phyloP scores from a whole-genome alignment of 2,888 invertebrate genomes.

The Eupithecia vulgata region DNA sequence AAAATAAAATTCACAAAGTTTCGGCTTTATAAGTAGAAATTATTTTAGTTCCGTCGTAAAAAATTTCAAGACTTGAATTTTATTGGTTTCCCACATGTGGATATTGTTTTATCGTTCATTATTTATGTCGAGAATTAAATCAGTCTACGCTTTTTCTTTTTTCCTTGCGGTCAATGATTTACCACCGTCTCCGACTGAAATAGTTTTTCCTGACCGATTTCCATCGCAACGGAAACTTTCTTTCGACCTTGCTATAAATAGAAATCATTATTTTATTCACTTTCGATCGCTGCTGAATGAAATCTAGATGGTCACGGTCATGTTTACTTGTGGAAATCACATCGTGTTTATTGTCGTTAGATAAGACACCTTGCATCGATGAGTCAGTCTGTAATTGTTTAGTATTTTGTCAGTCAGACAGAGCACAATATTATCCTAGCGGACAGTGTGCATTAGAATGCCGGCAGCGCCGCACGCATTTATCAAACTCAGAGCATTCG shows the following conservation, averaged over 20 bases:
- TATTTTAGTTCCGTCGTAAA: neutral
- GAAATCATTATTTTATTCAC: neutral
- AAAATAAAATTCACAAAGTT: too few species aligned
- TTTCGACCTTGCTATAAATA: constrained; percentile 23
- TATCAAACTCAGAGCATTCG: constrained; percentile 48
- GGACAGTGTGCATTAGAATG: constrained; percentile 70
- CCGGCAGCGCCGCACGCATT: constrained; percentile 62
- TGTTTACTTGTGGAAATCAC: constrained; percentile 58
- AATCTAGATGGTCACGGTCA: constrained; percentile 42
- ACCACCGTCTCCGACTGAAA: constrained; percentile 18
- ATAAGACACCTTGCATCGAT: constrained; percentile 75
- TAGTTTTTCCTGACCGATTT: constrained; percentile 20
- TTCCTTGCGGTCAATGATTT: constrained; percentile 17
- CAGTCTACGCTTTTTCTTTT: constrained; percentile 7
- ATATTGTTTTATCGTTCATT: neutral
- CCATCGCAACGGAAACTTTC: constrained; percentile 16
- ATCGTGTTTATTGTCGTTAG: constrained; percentile 50
- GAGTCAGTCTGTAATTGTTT: constrained; percentile 56
- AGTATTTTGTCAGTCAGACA: constrained; percentile 35
- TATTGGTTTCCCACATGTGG: neutral
- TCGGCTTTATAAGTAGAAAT: too few species aligned
- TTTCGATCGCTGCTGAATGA: constrained; percentile 6
- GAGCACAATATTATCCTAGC: neutral
- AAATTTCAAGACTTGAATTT: neutral
- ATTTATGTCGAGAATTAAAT: constrained; percentile 14